Conservation (phyloP, 1,140 invertebrate species). For the Bombus consobrinus region DNA sequence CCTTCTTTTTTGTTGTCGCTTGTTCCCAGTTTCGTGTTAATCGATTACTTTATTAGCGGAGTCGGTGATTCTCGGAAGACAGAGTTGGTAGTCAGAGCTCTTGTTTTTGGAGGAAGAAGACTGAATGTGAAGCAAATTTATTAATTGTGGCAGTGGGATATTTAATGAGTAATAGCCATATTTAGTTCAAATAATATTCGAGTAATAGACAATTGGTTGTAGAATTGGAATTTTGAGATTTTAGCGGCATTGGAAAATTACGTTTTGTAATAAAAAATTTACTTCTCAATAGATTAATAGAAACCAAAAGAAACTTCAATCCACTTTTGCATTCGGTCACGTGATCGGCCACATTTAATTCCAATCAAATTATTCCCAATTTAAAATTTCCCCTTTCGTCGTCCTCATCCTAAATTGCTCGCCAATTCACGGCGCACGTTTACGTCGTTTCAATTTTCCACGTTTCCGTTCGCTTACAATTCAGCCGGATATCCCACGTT, state of each 20-base stretch:
- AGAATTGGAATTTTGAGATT: no score
- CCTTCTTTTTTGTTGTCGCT: background rate
- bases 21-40: background rate
- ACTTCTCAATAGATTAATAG: background rate
- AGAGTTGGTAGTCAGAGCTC: background rate
- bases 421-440: background rate
- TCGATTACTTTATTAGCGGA: constrained; percentile 18
- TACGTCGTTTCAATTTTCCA: constrained; percentile 29
- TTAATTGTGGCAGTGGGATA: background rate
- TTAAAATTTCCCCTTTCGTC: background rate
- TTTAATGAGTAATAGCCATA: no score
- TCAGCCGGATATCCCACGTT: constrained; percentile 24
- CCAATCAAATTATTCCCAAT: background rate
- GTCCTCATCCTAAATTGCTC: background rate
- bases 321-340: background rate
- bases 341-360: constrained; percentile 8
- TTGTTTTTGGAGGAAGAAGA: background rate
- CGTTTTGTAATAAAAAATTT: no score
- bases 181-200: no score
- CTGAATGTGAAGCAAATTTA: background rate
- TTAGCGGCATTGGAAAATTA: no score
- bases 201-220: no score
- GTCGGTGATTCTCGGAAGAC: background rate
- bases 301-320: background rate
- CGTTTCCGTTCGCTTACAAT: constrained; percentile 34